Conservation (phyloP, 2,888 invertebrate species). For the Caenorhabditis drosophilae region DNA sequence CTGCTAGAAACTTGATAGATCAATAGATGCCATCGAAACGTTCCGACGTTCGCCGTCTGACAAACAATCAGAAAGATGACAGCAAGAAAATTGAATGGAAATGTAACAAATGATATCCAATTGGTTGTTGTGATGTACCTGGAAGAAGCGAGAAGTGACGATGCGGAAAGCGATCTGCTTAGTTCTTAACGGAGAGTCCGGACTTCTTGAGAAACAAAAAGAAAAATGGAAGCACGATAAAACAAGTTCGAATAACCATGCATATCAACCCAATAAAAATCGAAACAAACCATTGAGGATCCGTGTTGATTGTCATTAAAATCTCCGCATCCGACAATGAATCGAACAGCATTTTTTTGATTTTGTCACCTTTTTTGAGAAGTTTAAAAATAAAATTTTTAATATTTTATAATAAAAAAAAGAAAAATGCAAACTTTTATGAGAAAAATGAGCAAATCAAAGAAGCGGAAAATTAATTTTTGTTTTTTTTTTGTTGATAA, state of each 20-base stretch:
- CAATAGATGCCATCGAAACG: slow-evolving; percentile 7
- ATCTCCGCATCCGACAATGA: no score
- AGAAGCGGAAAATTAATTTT: background rate
- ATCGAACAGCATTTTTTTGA: no score
- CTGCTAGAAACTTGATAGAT: slow-evolving; percentile 7
- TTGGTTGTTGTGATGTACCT: no score
- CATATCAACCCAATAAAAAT: background rate
- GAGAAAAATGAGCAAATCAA: no score
- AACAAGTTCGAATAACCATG: background rate
- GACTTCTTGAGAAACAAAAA: background rate
- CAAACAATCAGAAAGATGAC: slow-evolving; percentile 1
- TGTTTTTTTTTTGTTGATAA: no score
- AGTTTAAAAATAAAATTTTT: no score
- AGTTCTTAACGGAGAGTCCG: background rate
- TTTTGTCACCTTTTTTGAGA: no score
- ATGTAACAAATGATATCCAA: no score
- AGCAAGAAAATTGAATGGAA: slow-evolving; percentile 7
- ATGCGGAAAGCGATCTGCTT: background rate
- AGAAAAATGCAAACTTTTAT: no score
- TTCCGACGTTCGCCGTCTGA: background rate
- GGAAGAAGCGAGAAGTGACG: background rate
- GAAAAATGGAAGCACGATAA: background rate
- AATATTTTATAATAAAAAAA: no score
- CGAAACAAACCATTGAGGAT: no score
- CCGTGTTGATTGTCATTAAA: no score